A percentile compares a stretch with the other conserved stretches of the same genome.
Conservation (phyloP, 2,797 vertebrate genomes). For the Chiroxiphia lanceolata region DNA sequence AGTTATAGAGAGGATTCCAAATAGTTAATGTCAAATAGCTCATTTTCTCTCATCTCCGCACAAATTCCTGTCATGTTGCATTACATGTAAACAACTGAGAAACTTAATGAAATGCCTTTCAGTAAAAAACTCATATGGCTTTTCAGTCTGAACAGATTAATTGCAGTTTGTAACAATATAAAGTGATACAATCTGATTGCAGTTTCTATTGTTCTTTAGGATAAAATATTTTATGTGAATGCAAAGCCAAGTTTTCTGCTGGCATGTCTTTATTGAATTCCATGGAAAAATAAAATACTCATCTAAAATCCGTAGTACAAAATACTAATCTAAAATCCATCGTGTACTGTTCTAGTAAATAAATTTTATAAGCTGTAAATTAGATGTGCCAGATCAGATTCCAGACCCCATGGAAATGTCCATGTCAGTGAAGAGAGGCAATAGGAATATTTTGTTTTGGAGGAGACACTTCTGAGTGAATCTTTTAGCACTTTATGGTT, state of each 20-base stretch:
- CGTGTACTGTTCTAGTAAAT: neutral
- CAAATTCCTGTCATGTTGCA: slow-evolving; percentile 1
- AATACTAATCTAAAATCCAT: neutral
- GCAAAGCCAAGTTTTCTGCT: neutral
- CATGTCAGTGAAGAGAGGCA: neutral
- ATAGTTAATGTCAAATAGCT: neutral
- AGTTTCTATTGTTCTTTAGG: neutral
- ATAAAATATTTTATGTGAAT: slow-evolving; percentile 10
- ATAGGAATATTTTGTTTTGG: neutral
- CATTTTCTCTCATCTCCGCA: neutral
- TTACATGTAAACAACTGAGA: slow-evolving; percentile 39
- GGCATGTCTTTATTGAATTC: neutral
- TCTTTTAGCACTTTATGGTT: neutral
- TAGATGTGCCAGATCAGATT: neutral
- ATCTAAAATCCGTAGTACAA: neutral
- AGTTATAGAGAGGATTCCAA: neutral
- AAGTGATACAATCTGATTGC: neutral
- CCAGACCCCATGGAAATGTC: neutral
- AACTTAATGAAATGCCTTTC: slow-evolving; percentile 31
- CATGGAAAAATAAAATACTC: neutral
- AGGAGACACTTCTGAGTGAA: neutral
- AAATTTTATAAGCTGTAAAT: neutral
- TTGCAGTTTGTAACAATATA: neutral
- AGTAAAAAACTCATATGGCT: slow-evolving; percentile 19
- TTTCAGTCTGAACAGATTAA: slow-evolving; percentile 19